Base-by-base conservation (phyloP, 2,113 vertebrate genomes). In the Hyperoodon ampullatus region DNA sequence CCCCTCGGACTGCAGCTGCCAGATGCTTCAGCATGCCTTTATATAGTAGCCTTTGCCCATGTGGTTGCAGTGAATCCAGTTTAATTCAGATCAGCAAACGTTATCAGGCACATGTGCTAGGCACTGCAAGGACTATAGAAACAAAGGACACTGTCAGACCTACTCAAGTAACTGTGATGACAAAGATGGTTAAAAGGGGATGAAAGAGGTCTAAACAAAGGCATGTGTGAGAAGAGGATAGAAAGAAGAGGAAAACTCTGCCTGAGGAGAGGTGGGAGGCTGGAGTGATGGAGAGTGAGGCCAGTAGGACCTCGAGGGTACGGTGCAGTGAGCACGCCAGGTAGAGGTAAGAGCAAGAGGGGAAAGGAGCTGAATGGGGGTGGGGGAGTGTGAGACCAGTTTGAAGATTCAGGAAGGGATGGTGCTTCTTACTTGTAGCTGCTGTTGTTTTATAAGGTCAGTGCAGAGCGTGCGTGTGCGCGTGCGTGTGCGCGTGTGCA, bases 401-500 rank as follows among this genome's bases (percentile, higher is more conserved):
- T 11, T 50, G 83, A 77, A 84, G 44, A 66, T 68, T 55, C 2
- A 39, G 81, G 35, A 23, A 14, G 39, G 58, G 44, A 61, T 26
- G 26, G 23, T 14, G n/a, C 13, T 33, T 24, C 86, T 68, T 28
- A 30, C 23, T 2, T 9, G 16, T 24, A 19, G 33, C 21, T 24
- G 35, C 30, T 53, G 39, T 50, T 39, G 30, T 9, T 71, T 33
- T 68, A 16, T 7, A 23, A 90, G 70, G 60, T 15, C 21, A 10
- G 47, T 1, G 1, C 11, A 2, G 28, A 5, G 30, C 2, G 8
- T 8, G 58, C 0, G 44, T 53, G 26, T 5, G 2, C 35, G 8
- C 18, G 39, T 42, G 33, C 2, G 55, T 0, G 18, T 19, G 18
- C 0, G 18, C 26, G 26, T 3, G 2, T n/a, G n/a, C n/a, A n/a